Evolutionary conservation across 2,113 vertebrate species (phyloP), one percentile per base, ranked within the genome.

Genomic region (Spheniscus mendiculus): DNA sequence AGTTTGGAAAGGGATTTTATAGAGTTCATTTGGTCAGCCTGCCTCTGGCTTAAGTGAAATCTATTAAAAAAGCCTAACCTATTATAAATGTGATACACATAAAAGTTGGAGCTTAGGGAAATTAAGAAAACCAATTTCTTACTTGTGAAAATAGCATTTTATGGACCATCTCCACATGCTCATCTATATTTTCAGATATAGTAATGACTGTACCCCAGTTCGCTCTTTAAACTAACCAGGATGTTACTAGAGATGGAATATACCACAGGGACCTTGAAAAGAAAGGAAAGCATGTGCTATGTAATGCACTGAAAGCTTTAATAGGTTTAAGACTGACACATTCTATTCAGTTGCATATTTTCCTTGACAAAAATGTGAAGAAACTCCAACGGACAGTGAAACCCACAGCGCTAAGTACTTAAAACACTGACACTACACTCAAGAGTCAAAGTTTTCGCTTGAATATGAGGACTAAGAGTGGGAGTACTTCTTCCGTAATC

Each of bases 211-310:
- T 26, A 87, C 69, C 50, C 81, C 81, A 74, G 53, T 72, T 91
- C 2, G 6, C 36, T 87, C 73, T 89, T 94, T 91, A 92, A 96
- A 91, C 83, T 87, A 97, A 89, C 66, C 69, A 93, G 66, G 65
- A 91, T 45, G 44, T 89, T 89, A 96, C 56, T 80, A 69, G 65
- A 87, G 62, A 85, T 42, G 32, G 32, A 95, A 84, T 42, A 76
- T 30, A 87, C 34, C 52, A 89, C 19, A 76, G 69, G 82, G 77
- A 89, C 58, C 72, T 73, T 69, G 42, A 53, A 83, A 80, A 79
- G 36, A 77, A 74, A 52, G n/a, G 36, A 86, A 92, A 90, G 45
- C 23, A n/a, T 11, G 36, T 72, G 85, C 49, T 87, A 7, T 71
- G 19, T 71, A 78, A 74, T 32, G 63, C 49, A 36, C 13, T 58